Base-by-base conservation (phyloP, 2,113 vertebrate species). In the Pomatostomus ruficeps region DNA sequence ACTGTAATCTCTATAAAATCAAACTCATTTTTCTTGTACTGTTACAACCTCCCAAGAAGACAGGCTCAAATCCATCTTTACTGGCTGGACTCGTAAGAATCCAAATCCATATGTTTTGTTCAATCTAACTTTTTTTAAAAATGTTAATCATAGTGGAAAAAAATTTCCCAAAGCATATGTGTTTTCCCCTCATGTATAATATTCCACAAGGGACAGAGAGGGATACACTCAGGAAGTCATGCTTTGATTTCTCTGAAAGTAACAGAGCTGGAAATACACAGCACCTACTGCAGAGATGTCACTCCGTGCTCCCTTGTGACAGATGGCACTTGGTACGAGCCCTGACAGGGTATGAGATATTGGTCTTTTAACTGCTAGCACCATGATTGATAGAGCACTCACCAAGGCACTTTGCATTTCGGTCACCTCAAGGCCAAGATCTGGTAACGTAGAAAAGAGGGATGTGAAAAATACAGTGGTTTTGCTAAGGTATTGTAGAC, bases 1-100 rank as follows among this genome's bases (percentile, higher is more conserved):
- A 83, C 31, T 40, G 26, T 54, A 92, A 94, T 83, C 71, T 46
- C 40, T 63, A n/a, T 58, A 76, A 91, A 91, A 86, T 84, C 83
- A 78, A 92, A 86, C 0, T 2, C 40, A 68, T 81, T 92, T 91
- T 38, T 93, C 57, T 76, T 59, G 28, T 54, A 33, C 40, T 51
- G 18, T 65, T 94, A 59, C 55, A 85, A 33, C 67, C 75, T 95
- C 88, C 63, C 54, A 88, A n/a, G 93, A 75, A 90, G 63, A 59
- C 21, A 66, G 58, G 33, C 83, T 85, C 19, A 90, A 93, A 89
- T 83, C 20, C 66, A 31, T 73, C 42, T 68, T 57, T 61, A 29
- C 28, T 75, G 48, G 6, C 14, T 83, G 36, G 24, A 58, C 13
- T 15, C 7, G 2, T 15, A 54, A 29, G 61, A 55, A 28, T 43